Conservation (phyloP, 2,797 vertebrate genomes). For the Prionace glauca region DNA sequence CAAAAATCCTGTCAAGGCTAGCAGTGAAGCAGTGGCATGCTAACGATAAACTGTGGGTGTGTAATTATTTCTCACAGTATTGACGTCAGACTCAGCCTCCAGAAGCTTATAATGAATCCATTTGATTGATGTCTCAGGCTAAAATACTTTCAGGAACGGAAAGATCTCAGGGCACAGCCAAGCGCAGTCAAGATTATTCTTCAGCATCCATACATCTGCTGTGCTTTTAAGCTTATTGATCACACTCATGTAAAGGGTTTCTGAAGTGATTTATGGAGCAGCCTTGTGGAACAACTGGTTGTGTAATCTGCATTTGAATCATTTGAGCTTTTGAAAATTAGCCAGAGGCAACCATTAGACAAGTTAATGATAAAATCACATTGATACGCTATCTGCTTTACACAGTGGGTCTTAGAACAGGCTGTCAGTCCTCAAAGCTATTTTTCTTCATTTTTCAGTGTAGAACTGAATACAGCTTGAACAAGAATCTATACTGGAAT, state of each 20-base stretch:
- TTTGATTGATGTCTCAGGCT: constrained; percentile 44
- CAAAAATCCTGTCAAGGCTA: constrained; percentile 28
- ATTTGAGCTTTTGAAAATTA: neutral
- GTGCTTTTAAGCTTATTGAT: constrained; percentile 29
- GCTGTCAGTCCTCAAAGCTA: too few species aligned
- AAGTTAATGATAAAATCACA: neutral
- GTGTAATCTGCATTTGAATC: neutral
- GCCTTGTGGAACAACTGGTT: neutral
- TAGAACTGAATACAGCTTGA: neutral
- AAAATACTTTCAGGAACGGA: constrained; percentile 36
- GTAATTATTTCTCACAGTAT: constrained; percentile 57
- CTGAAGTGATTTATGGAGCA: neutral
- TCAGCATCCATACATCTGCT: neutral
- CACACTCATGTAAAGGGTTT: neutral
- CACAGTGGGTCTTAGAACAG: neutral
- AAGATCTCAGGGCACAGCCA: neutral
- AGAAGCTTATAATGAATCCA: constrained; percentile 37
- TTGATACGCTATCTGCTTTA: neutral
- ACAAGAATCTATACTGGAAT: neutral
- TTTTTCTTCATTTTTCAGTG: neutral
- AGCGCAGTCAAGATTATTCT: neutral
- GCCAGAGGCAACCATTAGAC: neutral
- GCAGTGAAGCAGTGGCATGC: constrained; percentile 36
- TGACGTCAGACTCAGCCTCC: constrained; percentile 50
- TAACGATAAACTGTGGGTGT: constrained; percentile 46